Percentiles rank a stretch among this genome's conserved stretches.
Evolutionary conservation across 2,888 invertebrate genomes (phyloP).

Genomic region (Calameuta idolon): DNA sequence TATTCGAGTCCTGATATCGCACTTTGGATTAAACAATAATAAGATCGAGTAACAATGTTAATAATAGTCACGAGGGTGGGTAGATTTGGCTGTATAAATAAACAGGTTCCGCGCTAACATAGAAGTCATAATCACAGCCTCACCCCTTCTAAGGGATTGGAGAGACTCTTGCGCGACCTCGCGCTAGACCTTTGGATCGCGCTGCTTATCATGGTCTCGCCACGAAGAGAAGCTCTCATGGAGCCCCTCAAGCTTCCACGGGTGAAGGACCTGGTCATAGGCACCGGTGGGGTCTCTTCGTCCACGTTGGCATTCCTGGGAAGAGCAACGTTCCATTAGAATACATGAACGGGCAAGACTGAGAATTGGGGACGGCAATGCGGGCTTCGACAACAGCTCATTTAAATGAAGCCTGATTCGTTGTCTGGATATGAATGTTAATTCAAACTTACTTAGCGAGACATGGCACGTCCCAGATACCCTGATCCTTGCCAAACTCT

Average conservation of each 20-base stretch:
- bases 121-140: slow-evolving; percentile 38
- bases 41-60: not conserved
- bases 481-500: slow-evolving; percentile 84
- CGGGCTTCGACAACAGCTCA: not conserved
- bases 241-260: slow-evolving; percentile 68
- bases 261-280: slow-evolving; percentile 51
- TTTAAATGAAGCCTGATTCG: not conserved
- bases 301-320: slow-evolving; percentile 61
- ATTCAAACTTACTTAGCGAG: slow-evolving; percentile 72
- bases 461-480: slow-evolving; percentile 86
- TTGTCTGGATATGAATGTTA: not conserved
- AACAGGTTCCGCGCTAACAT: not conserved
- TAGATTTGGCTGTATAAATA: not conserved
- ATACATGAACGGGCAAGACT: slow-evolving; percentile 1
- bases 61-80: not conserved
- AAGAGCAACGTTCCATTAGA: slow-evolving; percentile 27
- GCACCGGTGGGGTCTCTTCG: slow-evolving; percentile 56
- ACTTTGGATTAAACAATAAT: not conserved
- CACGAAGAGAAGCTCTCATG: slow-evolving; percentile 73
- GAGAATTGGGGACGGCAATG: not conserved
- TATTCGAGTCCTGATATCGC: not conserved
- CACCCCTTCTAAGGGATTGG: slow-evolving; percentile 47
- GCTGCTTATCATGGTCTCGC: slow-evolving; percentile 74
- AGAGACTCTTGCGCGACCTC: slow-evolving; percentile 64
- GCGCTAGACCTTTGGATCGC: slow-evolving; percentile 69